phyloP scores from a whole-genome alignment of 2,113 vertebrate genomes.

The Paradisaea rubra region DNA sequence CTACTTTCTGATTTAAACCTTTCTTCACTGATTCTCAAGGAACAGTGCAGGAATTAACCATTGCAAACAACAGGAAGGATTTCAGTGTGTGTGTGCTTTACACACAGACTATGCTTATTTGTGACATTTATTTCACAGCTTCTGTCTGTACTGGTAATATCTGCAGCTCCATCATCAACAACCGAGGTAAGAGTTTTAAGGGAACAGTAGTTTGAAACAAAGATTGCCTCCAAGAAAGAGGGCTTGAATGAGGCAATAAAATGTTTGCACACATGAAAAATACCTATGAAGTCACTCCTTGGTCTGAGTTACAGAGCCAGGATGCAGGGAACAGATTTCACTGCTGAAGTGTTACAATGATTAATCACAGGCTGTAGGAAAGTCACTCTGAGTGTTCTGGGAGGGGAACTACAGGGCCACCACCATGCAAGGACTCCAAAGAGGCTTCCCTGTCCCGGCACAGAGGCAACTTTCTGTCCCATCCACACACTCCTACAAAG shows the following conservation, averaged over 20 bases:
- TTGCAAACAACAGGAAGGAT: not conserved
- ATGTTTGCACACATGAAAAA: not conserved
- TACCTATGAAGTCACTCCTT: not conserved
- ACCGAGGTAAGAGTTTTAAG: not conserved
- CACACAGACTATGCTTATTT: not conserved
- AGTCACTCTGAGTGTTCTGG: not conserved
- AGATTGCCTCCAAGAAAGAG: not conserved
- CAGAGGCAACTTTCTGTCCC: not conserved
- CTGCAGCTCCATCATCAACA: not conserved
- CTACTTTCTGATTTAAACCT: constrained; percentile 14
- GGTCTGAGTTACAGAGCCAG: not conserved
- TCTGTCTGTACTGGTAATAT: not conserved
- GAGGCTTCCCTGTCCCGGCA: rapidly evolving
- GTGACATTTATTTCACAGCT: not conserved
- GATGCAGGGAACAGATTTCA: not conserved
- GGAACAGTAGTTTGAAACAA: not conserved
- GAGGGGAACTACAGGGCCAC: not conserved
- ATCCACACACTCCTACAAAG: not conserved
- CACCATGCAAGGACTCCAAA: not conserved
- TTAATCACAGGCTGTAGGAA: not conserved
- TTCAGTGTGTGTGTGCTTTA: not conserved
- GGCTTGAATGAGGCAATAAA: not conserved
- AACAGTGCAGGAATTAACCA: not conserved
- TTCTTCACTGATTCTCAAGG: not conserved
- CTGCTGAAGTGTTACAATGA: not conserved